Conservation (phyloP, 2,797 vertebrate species). For the Sitta carolinensis region DNA sequence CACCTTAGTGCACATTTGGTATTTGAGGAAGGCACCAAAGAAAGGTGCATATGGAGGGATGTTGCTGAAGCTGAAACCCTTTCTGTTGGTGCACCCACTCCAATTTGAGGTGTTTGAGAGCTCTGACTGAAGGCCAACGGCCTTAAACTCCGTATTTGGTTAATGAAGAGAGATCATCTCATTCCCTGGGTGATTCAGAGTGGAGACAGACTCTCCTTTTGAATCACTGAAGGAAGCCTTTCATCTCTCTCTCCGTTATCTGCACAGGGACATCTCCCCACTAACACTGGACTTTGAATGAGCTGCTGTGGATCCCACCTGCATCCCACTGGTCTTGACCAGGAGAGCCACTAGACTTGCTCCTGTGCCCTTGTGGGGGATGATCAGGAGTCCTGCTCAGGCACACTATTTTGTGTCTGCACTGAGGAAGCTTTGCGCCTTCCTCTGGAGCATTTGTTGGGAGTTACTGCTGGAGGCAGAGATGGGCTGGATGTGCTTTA, state of each 20-base stretch:
- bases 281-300: not conserved
- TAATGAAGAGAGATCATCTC: not conserved
- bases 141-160: not conserved
- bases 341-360: not conserved
- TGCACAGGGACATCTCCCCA: not conserved
- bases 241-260: not conserved
- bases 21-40: not conserved
- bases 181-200: not conserved
- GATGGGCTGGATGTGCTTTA: not conserved
- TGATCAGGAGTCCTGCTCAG: not conserved
- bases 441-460: not conserved
- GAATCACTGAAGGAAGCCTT: conserved; percentile 42
- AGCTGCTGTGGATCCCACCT: not conserved
- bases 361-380: not conserved
- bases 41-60: not conserved
- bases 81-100: not conserved
- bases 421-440: not conserved
- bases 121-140: not conserved
- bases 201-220: not conserved
- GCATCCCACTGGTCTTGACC: not conserved
- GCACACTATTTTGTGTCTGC: not conserved
- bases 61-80: not conserved
- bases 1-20: not conserved
- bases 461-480: not conserved
- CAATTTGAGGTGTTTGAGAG: not conserved